phyloP scores from a whole-genome alignment of 2,113 vertebrate genomes.

The Euleptes europaea region DNA sequence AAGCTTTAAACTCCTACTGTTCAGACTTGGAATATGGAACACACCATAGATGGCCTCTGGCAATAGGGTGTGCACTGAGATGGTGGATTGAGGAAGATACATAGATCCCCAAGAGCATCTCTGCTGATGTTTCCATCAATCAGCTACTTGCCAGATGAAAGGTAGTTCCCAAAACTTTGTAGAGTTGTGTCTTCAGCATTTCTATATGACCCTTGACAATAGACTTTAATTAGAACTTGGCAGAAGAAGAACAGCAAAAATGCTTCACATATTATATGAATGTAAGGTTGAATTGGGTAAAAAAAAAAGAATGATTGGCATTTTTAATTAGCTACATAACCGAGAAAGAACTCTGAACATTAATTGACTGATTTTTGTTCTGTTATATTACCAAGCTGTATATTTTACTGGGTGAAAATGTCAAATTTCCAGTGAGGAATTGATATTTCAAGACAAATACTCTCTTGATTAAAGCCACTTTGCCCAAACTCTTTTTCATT shows the following conservation, averaged over 20 bases:
- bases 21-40: no score
- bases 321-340: constrained; percentile 15
- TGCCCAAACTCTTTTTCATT: constrained; percentile 4
- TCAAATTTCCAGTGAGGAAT: constrained; percentile 15
- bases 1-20: no score
- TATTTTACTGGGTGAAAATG: not conserved
- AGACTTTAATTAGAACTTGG: not conserved
- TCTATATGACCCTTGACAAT: not conserved
- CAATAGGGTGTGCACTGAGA: no score
- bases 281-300: not conserved
- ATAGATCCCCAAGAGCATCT: not conserved
- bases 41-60: no score
- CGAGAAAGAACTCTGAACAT: not conserved
- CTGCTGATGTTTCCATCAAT: not conserved
- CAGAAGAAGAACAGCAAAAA: not conserved
- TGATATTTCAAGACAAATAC: constrained; percentile 22
- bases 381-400: not conserved
- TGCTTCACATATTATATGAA: not conserved
- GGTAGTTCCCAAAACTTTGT: not conserved
- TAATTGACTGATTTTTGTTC: not conserved
- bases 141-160: not conserved
- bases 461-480: constrained; percentile 12
- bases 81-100: no score
- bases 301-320: constrained; percentile 6
- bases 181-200: not conserved